Percentiles rank a stretch among this genome's conserved stretches.
phyloP scores from a whole-genome alignment of 2,797 vertebrate genomes.

The Paedocypris micromegethes region DNA sequence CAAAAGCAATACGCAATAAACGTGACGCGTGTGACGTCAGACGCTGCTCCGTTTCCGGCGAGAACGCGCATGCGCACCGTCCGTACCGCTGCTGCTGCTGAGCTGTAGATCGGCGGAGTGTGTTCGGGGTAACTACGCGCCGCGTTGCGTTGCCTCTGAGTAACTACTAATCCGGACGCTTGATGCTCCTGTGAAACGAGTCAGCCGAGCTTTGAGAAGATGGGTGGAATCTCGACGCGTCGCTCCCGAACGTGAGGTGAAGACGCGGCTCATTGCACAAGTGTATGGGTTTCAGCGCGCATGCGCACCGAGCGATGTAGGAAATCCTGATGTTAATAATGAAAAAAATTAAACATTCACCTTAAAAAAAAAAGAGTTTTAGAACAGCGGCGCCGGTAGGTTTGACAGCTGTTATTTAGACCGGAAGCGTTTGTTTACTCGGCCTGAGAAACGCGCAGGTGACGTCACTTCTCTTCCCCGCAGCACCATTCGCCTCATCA shows the following conservation, averaged over 20 bases:
- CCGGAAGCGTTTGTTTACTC: neutral
- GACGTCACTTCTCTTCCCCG: neutral
- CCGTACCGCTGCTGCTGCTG: neutral
- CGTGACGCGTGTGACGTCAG: constrained; percentile 3
- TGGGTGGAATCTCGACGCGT: neutral
- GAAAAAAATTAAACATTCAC: too few relatives aligned
- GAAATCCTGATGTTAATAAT: too few relatives aligned
- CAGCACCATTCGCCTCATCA: too few relatives aligned
- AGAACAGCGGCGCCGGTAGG: too few relatives aligned
- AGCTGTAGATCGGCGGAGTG: constrained; percentile 3
- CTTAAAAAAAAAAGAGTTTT: too few relatives aligned
- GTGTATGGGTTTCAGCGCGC: too few relatives aligned
- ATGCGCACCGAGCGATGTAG: too few relatives aligned
- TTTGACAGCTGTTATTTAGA: too few relatives aligned
- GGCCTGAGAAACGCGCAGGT: constrained; percentile 23
- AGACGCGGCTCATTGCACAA: too few relatives aligned
- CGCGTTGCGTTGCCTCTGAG: too few relatives aligned
- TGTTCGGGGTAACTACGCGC: neutral
- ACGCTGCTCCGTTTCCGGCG: constrained; percentile 6
- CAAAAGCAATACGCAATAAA: neutral
- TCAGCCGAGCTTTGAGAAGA: neutral
- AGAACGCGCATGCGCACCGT: constrained; percentile 17
- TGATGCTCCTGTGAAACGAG: too few relatives aligned
- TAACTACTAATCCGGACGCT: too few relatives aligned
- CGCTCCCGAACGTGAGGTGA: neutral